Base-by-base conservation (phyloP, 1,140 invertebrate species). In the Polyergus mexicanus region DNA sequence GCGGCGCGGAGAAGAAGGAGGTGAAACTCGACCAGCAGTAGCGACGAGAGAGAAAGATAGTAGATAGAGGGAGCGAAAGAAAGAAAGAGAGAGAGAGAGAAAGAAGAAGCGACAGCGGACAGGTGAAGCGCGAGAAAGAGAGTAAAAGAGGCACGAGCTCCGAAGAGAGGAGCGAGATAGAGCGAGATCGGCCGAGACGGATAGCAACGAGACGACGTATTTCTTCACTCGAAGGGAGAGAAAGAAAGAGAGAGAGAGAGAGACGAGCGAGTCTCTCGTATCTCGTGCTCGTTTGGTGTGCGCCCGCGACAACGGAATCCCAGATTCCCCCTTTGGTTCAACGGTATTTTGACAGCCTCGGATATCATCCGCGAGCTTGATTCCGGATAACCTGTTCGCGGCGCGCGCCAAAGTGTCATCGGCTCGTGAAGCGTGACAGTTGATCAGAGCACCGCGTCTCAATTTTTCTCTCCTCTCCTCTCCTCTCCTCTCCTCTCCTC, bases 351-450 rank as follows among this genome's bases (percentile, higher is more conserved):
- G 16, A 44, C 76, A 38, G 25, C 77, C 71, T 86, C 63, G 51
- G 75, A 56, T n/a, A 56, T 56, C 54, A 19, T 56, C 19, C 54
- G 54, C 19, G 54, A 56, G 6, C 44, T 63, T 58, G 66, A 47
- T 47, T 51, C 16, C 1, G 77, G 58, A 72, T 88, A 88, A 90
- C 86, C 86, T 89, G 68, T 41, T 80, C 41, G 19, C 54, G n/a
- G 22, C 25, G 28, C 56, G 10, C 22, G 8, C 32, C 22, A 7
- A 74, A 78, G 54, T 83, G 84, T 81, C 84, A 83, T 25, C 56
- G 71, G 58, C 56, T 86, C 84, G 84, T 58, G 56, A 77, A 72
- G 63, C 80, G 86, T 88, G 86, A 87, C 80, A 88, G 80, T 71
- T 76, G 63, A 4, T 25, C 51, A 51, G 47, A 51, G 44, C 44